Percentiles rank a stretch among this genome's conserved stretches.
These are phyloP conservation scores for Eupithecia insigniata DNA, from an alignment of 2,888 invertebrate species.

Conservation along the genomic window DNA sequence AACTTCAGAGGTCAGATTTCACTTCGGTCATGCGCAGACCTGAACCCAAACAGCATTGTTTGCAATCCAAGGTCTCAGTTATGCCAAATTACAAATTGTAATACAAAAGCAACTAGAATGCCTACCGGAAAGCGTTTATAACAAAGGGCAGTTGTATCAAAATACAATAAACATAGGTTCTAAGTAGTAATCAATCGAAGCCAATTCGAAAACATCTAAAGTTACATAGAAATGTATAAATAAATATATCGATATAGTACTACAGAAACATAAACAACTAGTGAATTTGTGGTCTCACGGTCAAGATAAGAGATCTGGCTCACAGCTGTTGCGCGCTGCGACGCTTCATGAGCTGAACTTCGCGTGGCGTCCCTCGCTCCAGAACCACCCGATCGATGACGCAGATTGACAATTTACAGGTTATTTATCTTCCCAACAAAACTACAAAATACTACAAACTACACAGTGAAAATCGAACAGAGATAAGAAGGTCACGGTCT, in stretches of 20 bases:
- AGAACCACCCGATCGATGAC: conserved; percentile 70
- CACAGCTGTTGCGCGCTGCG: conserved; percentile 77
- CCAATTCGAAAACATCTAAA: conserved; percentile 30
- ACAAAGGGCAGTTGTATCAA: conserved; percentile 27
- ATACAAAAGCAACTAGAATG: conserved; percentile 40
- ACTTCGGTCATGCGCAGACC: conserved; percentile 34
- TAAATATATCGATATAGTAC: conserved; percentile 31
- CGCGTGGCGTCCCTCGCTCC: conserved; percentile 61
- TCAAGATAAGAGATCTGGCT: conserved; percentile 76
- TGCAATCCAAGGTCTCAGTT: conserved; percentile 27
- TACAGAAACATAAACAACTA: conserved; percentile 55
- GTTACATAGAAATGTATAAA: conserved; percentile 22
- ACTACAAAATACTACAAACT: conserved; percentile 35
- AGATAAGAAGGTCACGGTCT: conserved; percentile 11
- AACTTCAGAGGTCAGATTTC: conserved; percentile 34
- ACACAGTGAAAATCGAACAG: conserved; percentile 12
- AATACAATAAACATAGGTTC: conserved; percentile 29
- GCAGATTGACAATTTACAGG: conserved; percentile 39
- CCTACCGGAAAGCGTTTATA: conserved; percentile 38
- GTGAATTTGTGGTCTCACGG: conserved; percentile 75
- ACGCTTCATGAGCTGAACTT: conserved; percentile 59
- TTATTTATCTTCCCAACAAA: conserved; percentile 31
- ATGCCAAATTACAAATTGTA: conserved; percentile 32
- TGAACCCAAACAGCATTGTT: conserved; percentile 31
- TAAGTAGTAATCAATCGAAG: conserved; percentile 31